These are phyloP conservation scores for Semicossyphus pulcher DNA, from an alignment of 2,113 vertebrate genomes.

Conservation along the genomic window DNA sequence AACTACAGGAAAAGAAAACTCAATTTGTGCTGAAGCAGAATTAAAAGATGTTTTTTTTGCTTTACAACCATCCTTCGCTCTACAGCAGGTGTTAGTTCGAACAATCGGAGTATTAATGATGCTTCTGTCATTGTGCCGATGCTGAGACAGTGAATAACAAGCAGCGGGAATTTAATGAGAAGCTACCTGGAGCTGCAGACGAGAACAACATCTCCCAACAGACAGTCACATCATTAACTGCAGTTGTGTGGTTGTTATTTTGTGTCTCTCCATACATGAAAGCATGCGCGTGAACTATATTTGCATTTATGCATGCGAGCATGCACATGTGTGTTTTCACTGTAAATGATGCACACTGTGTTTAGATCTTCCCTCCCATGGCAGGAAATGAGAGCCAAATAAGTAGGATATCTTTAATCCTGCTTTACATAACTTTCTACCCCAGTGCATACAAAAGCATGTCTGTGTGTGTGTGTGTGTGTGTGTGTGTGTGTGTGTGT, in stretches of 20 bases:
- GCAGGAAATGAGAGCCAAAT: slow-evolving; percentile 34
- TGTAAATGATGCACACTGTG: slow-evolving; percentile 1
- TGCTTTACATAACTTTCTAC: slow-evolving; percentile 47
- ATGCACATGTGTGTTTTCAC: not conserved
- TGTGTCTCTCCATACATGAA: slow-evolving; percentile 18
- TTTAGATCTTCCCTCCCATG: not conserved
- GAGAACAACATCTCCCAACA: slow-evolving; percentile 29
- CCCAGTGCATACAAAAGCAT: slow-evolving; percentile 4
- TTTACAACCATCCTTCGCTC: not conserved
- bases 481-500: too few relatives aligned
- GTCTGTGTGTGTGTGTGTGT: not conserved
- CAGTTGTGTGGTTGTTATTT: slow-evolving; percentile 2
- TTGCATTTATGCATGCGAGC: slow-evolving; percentile 30
- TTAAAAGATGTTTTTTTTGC: not conserved
- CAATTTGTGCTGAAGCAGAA: not conserved
- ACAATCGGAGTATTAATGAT: slow-evolving; percentile 35
- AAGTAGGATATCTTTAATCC: slow-evolving; percentile 46
- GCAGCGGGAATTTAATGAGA: slow-evolving; percentile 41
- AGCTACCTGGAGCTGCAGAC: slow-evolving; percentile 32
- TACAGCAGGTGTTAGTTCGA: slow-evolving; percentile 4
- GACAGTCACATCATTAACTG: slow-evolving; percentile 35
- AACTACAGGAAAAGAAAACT: too few relatives aligned
- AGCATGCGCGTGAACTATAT: slow-evolving; percentile 25
- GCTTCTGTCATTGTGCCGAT: slow-evolving; percentile 27
- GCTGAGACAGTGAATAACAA: slow-evolving; percentile 32